Evolutionary conservation across 2,888 invertebrate genomes (phyloP).

Genomic region (Clanis bilineata): DNA sequence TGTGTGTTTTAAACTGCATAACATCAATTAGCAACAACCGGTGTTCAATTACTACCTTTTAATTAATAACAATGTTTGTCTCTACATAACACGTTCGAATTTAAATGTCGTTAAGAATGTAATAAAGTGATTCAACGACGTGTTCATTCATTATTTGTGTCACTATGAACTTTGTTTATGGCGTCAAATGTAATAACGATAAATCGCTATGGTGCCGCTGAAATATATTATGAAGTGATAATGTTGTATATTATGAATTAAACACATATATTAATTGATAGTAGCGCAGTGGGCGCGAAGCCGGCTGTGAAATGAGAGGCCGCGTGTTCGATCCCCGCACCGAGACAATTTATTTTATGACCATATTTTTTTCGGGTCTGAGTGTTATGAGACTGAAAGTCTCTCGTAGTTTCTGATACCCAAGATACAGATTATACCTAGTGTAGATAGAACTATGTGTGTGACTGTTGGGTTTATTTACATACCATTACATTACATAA

Average conservation of each 20-base stretch:
- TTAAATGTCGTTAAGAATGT: not conserved
- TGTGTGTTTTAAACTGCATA: not conserved
- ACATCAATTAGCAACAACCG: slow-evolving; percentile 8
- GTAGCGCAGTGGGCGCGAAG: too few relatives aligned
- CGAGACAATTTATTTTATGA: too few relatives aligned
- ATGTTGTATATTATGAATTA: not conserved
- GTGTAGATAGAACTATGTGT: too few relatives aligned
- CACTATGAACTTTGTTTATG: not conserved
- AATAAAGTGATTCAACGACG: not conserved
- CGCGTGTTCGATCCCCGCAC: too few relatives aligned
- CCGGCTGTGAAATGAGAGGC: too few relatives aligned
- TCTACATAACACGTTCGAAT: not conserved
- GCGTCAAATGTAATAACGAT: slow-evolving; percentile 6
- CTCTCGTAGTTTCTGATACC: too few relatives aligned
- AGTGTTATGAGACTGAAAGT: too few relatives aligned
- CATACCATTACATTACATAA: too few relatives aligned
- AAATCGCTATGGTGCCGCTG: not conserved
- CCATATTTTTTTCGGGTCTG: too few relatives aligned
- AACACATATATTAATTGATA: not conserved
- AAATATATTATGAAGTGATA: not conserved
- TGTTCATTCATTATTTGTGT: not conserved
- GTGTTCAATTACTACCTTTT: slow-evolving; percentile 3
- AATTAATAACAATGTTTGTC: slow-evolving; percentile 12
- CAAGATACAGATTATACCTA: too few relatives aligned
- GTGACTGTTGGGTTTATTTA: too few relatives aligned